Conservation (phyloP, 2,113 vertebrate genomes). For the Daubentonia madagascariensis region DNA sequence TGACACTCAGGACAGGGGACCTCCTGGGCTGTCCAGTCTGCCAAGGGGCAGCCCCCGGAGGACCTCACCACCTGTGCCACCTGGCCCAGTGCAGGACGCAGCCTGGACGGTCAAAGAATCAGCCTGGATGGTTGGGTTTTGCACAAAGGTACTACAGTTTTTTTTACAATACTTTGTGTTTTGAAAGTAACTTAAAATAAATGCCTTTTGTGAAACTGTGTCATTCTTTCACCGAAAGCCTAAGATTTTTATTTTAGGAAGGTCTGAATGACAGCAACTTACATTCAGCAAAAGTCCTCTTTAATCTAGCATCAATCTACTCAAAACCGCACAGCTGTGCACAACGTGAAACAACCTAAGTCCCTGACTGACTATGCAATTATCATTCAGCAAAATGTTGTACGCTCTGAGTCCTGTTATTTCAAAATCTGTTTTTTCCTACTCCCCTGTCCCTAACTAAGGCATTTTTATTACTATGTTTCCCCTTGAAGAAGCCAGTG, state of each 20-base stretch:
- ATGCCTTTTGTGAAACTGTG: background rate
- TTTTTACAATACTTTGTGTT: background rate
- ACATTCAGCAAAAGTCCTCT: background rate
- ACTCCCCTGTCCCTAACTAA: fast-evolving
- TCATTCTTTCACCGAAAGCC: background rate
- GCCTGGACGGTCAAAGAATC: background rate
- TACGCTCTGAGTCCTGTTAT: fast-evolving
- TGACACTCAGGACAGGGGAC: background rate
- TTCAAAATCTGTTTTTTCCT: background rate
- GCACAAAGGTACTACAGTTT: fast-evolving
- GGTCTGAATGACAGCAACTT: background rate
- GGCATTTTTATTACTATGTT: fast-evolving
- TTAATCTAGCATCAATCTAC: background rate
- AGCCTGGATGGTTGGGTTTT: fast-evolving
- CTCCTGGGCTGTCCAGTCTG: fast-evolving
- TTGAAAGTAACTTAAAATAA: background rate
- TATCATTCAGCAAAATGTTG: fast-evolving
- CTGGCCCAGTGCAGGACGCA: background rate
- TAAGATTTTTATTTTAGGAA: background rate
- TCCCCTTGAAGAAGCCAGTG: background rate
- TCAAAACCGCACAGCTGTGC: background rate
- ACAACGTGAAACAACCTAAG: fast-evolving
- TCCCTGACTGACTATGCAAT: fast-evolving
- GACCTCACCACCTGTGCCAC: too few species aligned
- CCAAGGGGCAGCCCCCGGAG: background rate